Evolutionary conservation across 2,797 vertebrate species (phyloP).

Genomic region (Phoeniculus purpureus): DNA sequence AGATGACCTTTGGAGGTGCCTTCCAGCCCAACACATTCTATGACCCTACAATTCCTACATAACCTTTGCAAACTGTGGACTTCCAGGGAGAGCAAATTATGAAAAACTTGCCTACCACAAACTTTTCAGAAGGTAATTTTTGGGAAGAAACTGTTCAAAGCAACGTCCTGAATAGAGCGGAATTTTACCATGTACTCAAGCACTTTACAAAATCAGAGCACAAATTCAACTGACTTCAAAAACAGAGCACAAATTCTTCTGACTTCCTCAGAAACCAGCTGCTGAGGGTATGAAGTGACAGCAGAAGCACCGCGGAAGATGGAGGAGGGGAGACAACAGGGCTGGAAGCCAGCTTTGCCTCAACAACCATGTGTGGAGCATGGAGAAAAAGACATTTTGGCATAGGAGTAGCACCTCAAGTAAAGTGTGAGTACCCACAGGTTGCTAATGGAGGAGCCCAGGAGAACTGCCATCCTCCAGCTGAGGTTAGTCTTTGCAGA

Average conservation of each 20-base stretch:
- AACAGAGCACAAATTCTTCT: background rate
- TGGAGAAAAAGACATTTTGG: background rate
- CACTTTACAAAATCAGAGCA: background rate
- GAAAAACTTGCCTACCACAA: background rate
- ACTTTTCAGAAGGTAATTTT: background rate
- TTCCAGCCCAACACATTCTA: too few species aligned
- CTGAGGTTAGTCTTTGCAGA: background rate
- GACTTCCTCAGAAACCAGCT: background rate
- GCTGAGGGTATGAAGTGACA: background rate
- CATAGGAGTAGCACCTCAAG: background rate
- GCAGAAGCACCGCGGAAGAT: background rate
- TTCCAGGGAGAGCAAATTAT: background rate
- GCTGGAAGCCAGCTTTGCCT: background rate
- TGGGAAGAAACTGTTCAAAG: conserved; percentile 4
- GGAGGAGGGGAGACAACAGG: background rate
- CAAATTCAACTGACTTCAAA: background rate
- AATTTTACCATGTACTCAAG: background rate
- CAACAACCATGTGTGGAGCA: background rate
- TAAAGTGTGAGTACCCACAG: background rate
- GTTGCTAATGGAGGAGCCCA: background rate
- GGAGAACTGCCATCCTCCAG: background rate
- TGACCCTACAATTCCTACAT: background rate
- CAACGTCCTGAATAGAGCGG: background rate
- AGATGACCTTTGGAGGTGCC: too few species aligned
- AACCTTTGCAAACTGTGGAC: background rate